A percentile compares a stretch with the other conserved stretches of the same genome.
Evolutionary conservation across 2,888 invertebrate genomes (phyloP).

Genomic region (Oscheius sp.): DNA sequence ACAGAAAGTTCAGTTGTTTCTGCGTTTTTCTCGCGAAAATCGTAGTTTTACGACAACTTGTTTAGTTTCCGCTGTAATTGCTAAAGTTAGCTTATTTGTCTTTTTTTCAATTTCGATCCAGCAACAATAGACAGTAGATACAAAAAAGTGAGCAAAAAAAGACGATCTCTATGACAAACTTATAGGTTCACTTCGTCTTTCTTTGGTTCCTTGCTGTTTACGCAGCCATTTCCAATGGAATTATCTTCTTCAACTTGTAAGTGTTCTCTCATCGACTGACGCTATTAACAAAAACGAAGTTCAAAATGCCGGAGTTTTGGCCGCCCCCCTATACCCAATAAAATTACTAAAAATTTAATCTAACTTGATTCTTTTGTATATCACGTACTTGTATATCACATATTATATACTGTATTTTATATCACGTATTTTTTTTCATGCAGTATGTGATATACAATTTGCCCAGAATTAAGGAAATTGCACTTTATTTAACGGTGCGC

Average conservation of each 20-base stretch:
- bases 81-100: conserved; percentile 13
- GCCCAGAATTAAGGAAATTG: too few species aligned
- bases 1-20: too few species aligned
- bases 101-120: conserved; percentile 15
- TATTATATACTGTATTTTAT: too few species aligned
- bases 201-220: conserved; percentile 9
- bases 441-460: too few species aligned
- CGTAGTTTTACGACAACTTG: too few species aligned
- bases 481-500: too few species aligned
- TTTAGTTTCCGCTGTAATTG: too few species aligned
- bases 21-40: too few species aligned
- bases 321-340: background rate
- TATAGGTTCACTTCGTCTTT: conserved; percentile 10
- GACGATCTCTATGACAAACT: background rate
- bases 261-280: background rate
- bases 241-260: background rate
- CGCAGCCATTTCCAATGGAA: background rate
- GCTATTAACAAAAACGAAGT: background rate
- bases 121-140: background rate
- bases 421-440: too few species aligned
- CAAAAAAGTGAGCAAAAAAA: background rate
- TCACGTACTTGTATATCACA: too few species aligned
- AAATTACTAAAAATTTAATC: background rate
- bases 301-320: background rate
- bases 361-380: too few species aligned